phyloP scores from a whole-genome alignment of 2,797 vertebrate species.

The Pipistrellus nathusii region DNA sequence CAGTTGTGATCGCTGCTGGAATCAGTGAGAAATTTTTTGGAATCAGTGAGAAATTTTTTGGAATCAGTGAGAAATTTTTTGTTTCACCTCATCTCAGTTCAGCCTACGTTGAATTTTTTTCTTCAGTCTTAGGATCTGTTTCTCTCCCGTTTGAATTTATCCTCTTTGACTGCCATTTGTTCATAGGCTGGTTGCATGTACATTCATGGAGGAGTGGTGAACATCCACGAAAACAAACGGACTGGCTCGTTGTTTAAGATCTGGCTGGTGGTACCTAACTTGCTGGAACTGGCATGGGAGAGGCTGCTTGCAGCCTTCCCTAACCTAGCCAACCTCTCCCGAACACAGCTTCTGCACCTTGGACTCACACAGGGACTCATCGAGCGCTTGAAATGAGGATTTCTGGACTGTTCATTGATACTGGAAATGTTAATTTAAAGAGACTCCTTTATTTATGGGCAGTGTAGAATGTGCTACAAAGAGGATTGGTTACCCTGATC shows the following conservation, averaged over 20 bases:
- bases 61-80: not conserved
- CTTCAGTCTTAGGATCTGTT: not conserved
- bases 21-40: not conserved
- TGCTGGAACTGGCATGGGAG: constrained; percentile 99
- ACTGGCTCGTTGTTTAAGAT: constrained; percentile 99
- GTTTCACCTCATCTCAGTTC: not conserved
- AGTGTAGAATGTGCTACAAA: constrained; percentile 79
- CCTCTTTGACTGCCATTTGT: constrained; percentile 46
- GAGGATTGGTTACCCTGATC: constrained; percentile 82
- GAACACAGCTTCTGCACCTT: constrained; percentile 95
- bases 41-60: not conserved
- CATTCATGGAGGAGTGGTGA: constrained; percentile 98
- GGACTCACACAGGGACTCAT: constrained; percentile 98
- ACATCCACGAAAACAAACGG: constrained; percentile 98
- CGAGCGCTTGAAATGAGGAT: constrained; percentile 95
- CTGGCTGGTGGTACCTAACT: constrained; percentile 97
- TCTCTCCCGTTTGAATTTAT: not conserved
- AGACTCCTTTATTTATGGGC: constrained; percentile 87
- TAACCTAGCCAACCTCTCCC: constrained; percentile 92
- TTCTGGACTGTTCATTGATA: constrained; percentile 67
- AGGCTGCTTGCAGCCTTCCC: constrained; percentile 94
- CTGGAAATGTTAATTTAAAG: constrained; percentile 69
- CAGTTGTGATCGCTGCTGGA: not conserved
- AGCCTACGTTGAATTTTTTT: not conserved
- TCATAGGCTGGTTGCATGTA: constrained; percentile 98